Evolutionary conservation across 2,797 vertebrate genomes (phyloP).

Genomic region (Rhinogobio ventralis): DNA sequence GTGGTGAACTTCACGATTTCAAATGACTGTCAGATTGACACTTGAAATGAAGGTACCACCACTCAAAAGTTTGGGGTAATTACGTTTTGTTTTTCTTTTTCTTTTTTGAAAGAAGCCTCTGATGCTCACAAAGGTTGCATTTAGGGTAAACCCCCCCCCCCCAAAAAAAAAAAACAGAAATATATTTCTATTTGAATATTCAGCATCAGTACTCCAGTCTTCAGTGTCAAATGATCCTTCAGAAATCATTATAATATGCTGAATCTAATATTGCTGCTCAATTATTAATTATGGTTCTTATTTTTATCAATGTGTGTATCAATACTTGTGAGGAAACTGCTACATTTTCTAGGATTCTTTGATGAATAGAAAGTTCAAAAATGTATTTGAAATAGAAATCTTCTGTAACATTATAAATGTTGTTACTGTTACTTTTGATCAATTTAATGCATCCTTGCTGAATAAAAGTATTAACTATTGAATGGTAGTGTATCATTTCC

Average conservation of each 20-base stretch:
- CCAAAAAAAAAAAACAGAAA: too few species aligned
- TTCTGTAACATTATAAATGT: neutral
- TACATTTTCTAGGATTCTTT: neutral
- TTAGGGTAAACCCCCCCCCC: too few species aligned
- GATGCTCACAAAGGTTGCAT: neutral
- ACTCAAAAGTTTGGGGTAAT: neutral
- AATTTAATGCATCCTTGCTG: neutral
- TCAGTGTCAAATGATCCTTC: neutral
- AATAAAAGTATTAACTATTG: neutral
- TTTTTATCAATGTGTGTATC: neutral
- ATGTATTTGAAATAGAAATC: neutral
- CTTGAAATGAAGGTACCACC: slow-evolving; percentile 28
- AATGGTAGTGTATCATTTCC: neutral
- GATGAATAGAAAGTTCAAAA: neutral
- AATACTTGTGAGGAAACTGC: neutral
- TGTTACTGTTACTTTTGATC: neutral
- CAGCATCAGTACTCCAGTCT: neutral
- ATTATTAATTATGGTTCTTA: neutral
- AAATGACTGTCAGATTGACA: slow-evolving; percentile 20
- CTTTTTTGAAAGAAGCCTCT: neutral
- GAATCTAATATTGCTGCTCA: neutral
- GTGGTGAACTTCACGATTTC: neutral
- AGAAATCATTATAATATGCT: neutral
- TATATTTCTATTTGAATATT: neutral
- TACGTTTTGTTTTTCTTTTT: neutral